Conservation (phyloP, 2,113 vertebrate genomes). For the Calyptomena viridis region DNA sequence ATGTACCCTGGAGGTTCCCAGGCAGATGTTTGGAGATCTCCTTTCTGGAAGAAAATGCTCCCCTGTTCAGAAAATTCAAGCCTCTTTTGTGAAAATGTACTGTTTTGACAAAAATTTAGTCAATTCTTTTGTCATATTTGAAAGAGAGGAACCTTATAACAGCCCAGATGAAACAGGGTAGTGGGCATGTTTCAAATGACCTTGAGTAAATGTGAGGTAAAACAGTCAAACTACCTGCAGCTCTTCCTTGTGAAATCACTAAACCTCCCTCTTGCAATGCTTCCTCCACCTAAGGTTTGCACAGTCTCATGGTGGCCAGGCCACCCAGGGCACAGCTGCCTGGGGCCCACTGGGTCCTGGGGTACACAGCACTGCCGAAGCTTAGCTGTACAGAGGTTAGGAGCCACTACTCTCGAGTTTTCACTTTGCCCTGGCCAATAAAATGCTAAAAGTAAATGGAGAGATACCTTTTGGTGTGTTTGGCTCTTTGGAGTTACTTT, state of each 20-base stretch:
- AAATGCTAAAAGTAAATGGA: background rate
- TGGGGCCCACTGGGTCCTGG: background rate
- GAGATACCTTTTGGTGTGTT: background rate
- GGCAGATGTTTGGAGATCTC: background rate
- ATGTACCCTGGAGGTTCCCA: background rate
- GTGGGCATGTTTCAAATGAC: background rate
- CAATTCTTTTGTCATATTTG: background rate
- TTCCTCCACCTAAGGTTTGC: background rate
- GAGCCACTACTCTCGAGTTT: background rate
- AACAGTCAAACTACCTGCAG: background rate
- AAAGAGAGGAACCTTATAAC: background rate
- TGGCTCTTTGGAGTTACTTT: background rate
- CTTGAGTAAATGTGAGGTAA: background rate
- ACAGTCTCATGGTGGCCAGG: accelerated
- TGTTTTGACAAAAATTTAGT: background rate
- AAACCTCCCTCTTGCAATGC: background rate
- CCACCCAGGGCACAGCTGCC: background rate
- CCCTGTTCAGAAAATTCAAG: background rate
- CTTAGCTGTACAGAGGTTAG: background rate
- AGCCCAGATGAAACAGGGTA: background rate
- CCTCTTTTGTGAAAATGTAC: background rate
- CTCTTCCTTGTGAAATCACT: background rate
- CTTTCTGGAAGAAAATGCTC: background rate
- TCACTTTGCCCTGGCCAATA: background rate
- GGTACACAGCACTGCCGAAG: background rate